phyloP scores from a whole-genome alignment of 1,140 invertebrate species.

The Platyura marginata region DNA sequence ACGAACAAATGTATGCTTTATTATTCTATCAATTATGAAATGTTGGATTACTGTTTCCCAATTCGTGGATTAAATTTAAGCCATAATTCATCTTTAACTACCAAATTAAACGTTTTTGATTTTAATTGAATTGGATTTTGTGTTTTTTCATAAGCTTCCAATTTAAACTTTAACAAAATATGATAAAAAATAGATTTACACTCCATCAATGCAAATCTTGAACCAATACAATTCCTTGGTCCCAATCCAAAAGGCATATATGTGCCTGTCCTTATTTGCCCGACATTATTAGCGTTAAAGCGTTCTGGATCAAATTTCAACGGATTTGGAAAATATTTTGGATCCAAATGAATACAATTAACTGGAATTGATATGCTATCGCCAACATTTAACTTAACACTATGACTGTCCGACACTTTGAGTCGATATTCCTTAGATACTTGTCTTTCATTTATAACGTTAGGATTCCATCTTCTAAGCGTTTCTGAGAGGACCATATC shows the following conservation, averaged over 20 bases:
- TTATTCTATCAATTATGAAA: no score
- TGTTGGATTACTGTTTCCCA: no score
- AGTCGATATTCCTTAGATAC: not conserved
- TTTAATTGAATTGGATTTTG: not conserved
- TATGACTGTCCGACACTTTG: no score
- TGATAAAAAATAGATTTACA: not conserved
- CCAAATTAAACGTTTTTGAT: no score
- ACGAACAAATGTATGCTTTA: no score
- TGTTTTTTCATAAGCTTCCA: not conserved
- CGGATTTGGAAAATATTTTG: slow-evolving; percentile 34
- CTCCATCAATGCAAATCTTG: slow-evolving; percentile 4
- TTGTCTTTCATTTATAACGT: not conserved
- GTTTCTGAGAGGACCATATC: slow-evolving; percentile 18
- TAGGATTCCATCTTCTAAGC: not conserved
- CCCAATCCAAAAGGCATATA: slow-evolving; percentile 24
- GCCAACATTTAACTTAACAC: slow-evolving; percentile 1
- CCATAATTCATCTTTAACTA: no score
- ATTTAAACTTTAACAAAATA: not conserved
- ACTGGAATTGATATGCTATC: slow-evolving; percentile 6
- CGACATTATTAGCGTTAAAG: slow-evolving; percentile 19
- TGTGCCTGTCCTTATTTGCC: slow-evolving; percentile 11
- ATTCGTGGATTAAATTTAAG: no score
- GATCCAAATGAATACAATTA: slow-evolving; percentile 24
- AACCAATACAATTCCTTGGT: slow-evolving; percentile 29
- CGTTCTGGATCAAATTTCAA: slow-evolving; percentile 28